Percentiles rank a stretch among this genome's conserved stretches.
Conservation (phyloP, 2,113 vertebrate genomes). For the Nettapus auritus region DNA sequence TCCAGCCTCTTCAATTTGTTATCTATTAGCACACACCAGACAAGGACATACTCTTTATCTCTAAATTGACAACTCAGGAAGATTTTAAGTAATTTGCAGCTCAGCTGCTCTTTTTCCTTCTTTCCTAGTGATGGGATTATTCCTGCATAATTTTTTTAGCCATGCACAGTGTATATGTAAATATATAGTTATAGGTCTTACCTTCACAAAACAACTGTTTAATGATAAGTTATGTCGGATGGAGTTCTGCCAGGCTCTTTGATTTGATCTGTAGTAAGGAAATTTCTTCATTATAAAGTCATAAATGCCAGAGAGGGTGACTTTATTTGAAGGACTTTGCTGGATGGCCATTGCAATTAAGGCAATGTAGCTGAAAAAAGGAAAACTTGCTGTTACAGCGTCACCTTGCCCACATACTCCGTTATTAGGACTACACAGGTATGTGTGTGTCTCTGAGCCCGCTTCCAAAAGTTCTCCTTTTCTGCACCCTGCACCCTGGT, state of each 20-base stretch:
- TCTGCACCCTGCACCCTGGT: background rate
- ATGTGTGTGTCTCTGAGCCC: background rate
- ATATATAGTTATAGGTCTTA: constrained; percentile 63
- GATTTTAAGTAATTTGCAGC: constrained; percentile 19
- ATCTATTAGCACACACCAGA: constrained; percentile 26
- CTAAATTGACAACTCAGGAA: background rate
- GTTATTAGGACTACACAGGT: background rate
- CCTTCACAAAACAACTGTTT: constrained; percentile 99
- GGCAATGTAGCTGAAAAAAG: constrained; percentile 90
- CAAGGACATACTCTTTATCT: constrained; percentile 24
- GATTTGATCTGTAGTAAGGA: constrained; percentile 96
- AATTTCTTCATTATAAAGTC: constrained; percentile 98
- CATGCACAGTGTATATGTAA: background rate
- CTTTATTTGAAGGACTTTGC: constrained; percentile 92
- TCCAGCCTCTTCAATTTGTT: constrained; percentile 37
- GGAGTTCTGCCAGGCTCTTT: constrained; percentile 98
- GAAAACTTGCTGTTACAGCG: constrained; percentile 45
- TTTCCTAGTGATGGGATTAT: background rate
- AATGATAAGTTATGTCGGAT: constrained; percentile 98
- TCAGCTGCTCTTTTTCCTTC: background rate
- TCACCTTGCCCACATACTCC: background rate
- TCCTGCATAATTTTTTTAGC: background rate
- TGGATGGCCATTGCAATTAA: constrained; percentile 99
- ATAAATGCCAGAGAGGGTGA: constrained; percentile 96
- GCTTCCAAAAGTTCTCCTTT: background rate